Evolutionary conservation across 2,888 invertebrate genomes (phyloP).

Genomic region (Drosophila longiperda): DNA sequence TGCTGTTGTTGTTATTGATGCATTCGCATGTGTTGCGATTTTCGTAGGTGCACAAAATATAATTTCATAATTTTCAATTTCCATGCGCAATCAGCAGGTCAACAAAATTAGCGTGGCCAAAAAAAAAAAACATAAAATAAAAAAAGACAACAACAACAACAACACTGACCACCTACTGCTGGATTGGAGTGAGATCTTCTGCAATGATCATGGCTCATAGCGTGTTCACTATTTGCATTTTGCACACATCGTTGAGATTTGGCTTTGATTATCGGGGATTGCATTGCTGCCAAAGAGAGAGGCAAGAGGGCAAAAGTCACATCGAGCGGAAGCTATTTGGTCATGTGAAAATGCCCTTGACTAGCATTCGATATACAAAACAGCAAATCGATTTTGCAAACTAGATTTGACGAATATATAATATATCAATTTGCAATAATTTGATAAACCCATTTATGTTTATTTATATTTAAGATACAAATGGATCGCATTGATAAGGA

Average conservation of each 20-base stretch:
- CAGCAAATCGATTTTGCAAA: slow-evolving; percentile 10
- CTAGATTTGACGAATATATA: slow-evolving; percentile 1
- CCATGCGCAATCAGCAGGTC: slow-evolving; percentile 81
- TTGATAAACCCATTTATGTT: not conserved
- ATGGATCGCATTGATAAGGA: not conserved
- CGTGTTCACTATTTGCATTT: slow-evolving; percentile 65
- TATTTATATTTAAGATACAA: not conserved
- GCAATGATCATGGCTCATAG: slow-evolving; percentile 56
- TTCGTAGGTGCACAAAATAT: slow-evolving; percentile 73
- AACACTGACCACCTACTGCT: slow-evolving; percentile 53
- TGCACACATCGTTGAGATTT: slow-evolving; percentile 72
- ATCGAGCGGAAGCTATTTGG: slow-evolving; percentile 38
- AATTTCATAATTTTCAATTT: slow-evolving; percentile 81
- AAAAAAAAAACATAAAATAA: slow-evolving; percentile 46
- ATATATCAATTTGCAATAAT: not conserved
- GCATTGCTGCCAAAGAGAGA: slow-evolving; percentile 45
- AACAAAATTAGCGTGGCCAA: slow-evolving; percentile 80
- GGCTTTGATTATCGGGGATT: slow-evolving; percentile 54
- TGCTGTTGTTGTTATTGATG: slow-evolving; percentile 45
- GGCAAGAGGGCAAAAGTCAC: slow-evolving; percentile 47
- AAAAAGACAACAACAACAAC: slow-evolving; percentile 15
- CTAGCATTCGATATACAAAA: slow-evolving; percentile 25
- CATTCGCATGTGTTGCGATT: slow-evolving; percentile 54
- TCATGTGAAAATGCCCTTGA: slow-evolving; percentile 44
- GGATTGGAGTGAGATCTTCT: slow-evolving; percentile 49